Evolutionary conservation across 2,113 vertebrate species (phyloP).

Genomic region (Fukomys damarensis): DNA sequence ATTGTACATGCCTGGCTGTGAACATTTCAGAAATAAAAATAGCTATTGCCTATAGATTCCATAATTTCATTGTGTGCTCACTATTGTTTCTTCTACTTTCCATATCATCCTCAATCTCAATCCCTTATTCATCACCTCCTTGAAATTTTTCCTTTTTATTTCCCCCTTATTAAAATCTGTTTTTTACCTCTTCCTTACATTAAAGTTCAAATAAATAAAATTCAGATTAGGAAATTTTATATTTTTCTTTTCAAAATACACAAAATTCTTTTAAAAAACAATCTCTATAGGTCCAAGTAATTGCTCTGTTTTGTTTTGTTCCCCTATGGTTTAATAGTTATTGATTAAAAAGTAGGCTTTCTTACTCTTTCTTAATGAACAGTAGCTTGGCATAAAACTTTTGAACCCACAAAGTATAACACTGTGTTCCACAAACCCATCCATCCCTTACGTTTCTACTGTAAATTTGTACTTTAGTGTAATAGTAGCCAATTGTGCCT

Average conservation of each 20-base stretch:
- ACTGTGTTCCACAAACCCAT: too few relatives aligned
- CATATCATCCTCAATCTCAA: not conserved
- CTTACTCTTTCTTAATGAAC: not conserved
- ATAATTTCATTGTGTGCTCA: not conserved
- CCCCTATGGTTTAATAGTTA: not conserved
- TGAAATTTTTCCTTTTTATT: not conserved
- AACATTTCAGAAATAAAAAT: conserved; percentile 37
- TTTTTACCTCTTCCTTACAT: not conserved
- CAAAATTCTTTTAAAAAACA: not conserved
- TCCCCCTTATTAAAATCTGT: not conserved
- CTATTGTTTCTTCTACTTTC: not conserved
- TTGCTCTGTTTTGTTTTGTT: not conserved
- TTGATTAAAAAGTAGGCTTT: not conserved
- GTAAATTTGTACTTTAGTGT: too few relatives aligned
- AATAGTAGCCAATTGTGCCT: too few relatives aligned
- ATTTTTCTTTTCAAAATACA: conserved; percentile 40
- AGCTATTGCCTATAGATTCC: conserved; percentile 3
- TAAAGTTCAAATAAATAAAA: conserved; percentile 13
- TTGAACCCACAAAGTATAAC: not conserved
- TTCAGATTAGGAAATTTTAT: conserved; percentile 18
- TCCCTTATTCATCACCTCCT: not conserved
- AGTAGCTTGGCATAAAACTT: conserved; percentile 33
- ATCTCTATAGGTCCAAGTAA: not conserved
- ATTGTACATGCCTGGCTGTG: not conserved
- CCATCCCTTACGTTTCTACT: too few relatives aligned